A percentile compares a stretch with the other conserved stretches of the same genome.
These are phyloP conservation scores for Myoxocephalus aenaeus DNA, from an alignment of 2,797 vertebrate genomes.

Conservation along the genomic window DNA sequence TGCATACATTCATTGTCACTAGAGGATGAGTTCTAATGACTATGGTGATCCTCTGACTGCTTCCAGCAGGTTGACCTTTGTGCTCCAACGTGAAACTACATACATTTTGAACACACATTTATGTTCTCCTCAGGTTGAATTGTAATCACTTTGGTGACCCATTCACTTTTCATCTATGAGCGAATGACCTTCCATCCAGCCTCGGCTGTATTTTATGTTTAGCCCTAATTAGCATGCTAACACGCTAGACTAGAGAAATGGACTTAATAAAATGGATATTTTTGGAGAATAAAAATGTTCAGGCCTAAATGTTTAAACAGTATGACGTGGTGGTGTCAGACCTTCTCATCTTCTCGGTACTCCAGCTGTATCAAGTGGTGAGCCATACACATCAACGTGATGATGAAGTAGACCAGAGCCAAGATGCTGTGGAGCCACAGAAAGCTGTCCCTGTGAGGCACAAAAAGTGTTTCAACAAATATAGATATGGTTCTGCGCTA, in stretches of 20 bases:
- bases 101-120: not conserved
- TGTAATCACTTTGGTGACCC: not conserved
- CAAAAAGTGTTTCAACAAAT: constrained; percentile 25
- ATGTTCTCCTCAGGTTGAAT: not conserved
- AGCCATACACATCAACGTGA: constrained; percentile 91
- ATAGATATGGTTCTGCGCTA: constrained; percentile 33
- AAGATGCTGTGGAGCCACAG: constrained; percentile 96
- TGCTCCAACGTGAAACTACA: not conserved
- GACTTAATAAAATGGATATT: constrained; percentile 6
- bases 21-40: not conserved
- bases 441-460: constrained; percentile 85
- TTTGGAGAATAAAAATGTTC: not conserved
- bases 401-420: constrained; percentile 93
- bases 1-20: not conserved
- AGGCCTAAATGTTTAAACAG: not conserved
- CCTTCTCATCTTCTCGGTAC: constrained; percentile 92
- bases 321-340: constrained; percentile 69
- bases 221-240: not conserved
- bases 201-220: not conserved
- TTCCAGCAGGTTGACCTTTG: not conserved
- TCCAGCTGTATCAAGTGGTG: constrained; percentile 92
- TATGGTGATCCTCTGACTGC: not conserved
- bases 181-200: not conserved
- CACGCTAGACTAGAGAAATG: not conserved
- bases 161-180: not conserved